Percentiles rank a stretch among this genome's conserved stretches.
These are phyloP conservation scores for Thumatha senex DNA, from an alignment of 2,888 invertebrate species.

Conservation along the genomic window DNA sequence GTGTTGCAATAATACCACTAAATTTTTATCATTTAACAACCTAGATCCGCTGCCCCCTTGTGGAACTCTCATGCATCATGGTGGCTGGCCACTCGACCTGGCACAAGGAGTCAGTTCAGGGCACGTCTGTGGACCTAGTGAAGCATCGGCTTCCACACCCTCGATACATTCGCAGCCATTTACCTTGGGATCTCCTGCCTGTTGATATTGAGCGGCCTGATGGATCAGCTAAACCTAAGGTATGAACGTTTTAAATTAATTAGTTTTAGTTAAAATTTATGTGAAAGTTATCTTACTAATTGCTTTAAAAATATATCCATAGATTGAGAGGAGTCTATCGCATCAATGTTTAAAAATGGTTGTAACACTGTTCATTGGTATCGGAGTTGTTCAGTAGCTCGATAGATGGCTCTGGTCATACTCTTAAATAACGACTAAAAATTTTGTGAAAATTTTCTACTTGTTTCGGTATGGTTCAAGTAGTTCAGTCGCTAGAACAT, in stretches of 20 bases:
- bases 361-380: too few relatives aligned
- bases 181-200: slow-evolving; percentile 89
- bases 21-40: too few relatives aligned
- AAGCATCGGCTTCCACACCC: slow-evolving; percentile 86
- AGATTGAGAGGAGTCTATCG: too few relatives aligned
- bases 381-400: too few relatives aligned
- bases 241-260: slow-evolving; percentile 42
- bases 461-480: too few relatives aligned
- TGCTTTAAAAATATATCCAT: too few relatives aligned
- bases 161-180: slow-evolving; percentile 89
- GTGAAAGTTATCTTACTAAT: not conserved
- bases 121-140: slow-evolving; percentile 89
- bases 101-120: slow-evolving; percentile 84
- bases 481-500: too few relatives aligned
- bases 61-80: slow-evolving; percentile 87
- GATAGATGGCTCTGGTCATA: too few relatives aligned
- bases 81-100: slow-evolving; percentile 84
- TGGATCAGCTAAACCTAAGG: slow-evolving; percentile 87
- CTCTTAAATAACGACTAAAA: too few relatives aligned
- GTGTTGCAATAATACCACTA: too few relatives aligned
- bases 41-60: slow-evolving; percentile 88
- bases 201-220: slow-evolving; percentile 85
- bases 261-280: not conserved
- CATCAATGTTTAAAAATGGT: too few relatives aligned
- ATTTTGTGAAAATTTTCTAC: too few relatives aligned